These are phyloP conservation scores for Caloenas nicobarica DNA, from an alignment of 2,113 vertebrate genomes.

Conservation along the genomic window DNA sequence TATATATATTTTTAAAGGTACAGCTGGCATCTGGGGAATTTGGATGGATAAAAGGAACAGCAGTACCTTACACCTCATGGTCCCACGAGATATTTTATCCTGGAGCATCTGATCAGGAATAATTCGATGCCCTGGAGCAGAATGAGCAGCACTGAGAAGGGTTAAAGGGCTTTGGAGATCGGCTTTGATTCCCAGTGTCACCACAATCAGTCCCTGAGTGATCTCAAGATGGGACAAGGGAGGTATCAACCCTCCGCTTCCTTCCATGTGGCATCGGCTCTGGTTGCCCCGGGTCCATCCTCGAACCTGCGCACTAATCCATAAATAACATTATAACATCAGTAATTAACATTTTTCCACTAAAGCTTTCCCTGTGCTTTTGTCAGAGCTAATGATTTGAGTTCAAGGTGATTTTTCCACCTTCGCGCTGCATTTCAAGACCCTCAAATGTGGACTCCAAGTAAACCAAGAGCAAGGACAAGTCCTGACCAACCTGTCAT, in stretches of 20 bases:
- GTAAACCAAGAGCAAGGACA: neutral
- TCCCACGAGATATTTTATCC: neutral
- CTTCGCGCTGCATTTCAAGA: fast-evolving
- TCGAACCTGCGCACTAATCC: neutral
- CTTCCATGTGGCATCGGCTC: neutral
- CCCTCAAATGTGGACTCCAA: neutral
- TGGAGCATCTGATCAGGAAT: neutral
- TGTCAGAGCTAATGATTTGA: neutral
- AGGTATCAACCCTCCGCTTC: neutral
- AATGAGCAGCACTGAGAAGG: neutral
- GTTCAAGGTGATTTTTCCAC: neutral
- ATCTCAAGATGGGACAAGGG: fast-evolving
- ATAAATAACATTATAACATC: neutral
- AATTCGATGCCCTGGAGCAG: neutral
- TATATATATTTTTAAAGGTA: neutral
- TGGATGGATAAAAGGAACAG: neutral
- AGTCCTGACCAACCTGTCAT: neutral
- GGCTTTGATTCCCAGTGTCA: fast-evolving
- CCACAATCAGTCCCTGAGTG: fast-evolving
- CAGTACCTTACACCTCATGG: fast-evolving
- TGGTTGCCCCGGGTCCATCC: neutral
- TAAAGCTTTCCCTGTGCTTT: neutral
- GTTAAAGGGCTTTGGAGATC: neutral
- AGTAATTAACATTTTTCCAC: neutral
- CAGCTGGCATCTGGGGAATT: neutral